phyloP scores from a whole-genome alignment of 2,888 invertebrate genomes.

The Spisula subtruncata region DNA sequence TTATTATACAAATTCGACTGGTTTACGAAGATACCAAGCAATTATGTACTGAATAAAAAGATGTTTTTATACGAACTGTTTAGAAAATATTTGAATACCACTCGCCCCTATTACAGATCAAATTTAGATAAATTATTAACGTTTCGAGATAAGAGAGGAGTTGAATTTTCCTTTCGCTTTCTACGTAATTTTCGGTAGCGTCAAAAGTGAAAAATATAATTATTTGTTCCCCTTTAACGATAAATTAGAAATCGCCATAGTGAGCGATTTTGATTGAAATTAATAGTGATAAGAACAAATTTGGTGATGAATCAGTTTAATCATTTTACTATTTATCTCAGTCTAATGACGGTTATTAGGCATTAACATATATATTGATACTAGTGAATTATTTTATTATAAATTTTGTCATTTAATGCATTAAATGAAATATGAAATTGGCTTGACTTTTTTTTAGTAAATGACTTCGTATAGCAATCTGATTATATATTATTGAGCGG shows the following conservation, averaged over 20 bases:
- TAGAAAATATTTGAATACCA: not conserved
- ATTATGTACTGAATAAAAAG: slow-evolving; percentile 45
- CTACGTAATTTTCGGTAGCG: not conserved
- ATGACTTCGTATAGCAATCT: not conserved
- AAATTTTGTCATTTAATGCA: slow-evolving; percentile 2
- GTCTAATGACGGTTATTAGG: not conserved
- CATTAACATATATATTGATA: slow-evolving; percentile 26
- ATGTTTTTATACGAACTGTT: slow-evolving; percentile 40
- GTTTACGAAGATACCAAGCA: slow-evolving; percentile 52
- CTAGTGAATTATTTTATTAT: not conserved
- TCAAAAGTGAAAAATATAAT: not conserved
- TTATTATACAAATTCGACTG: slow-evolving; percentile 65
- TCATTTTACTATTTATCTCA: not conserved
- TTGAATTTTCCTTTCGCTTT: slow-evolving; percentile 13
- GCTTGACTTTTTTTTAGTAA: not conserved
- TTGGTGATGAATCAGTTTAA: not conserved
- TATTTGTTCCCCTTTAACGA: slow-evolving; percentile 2
- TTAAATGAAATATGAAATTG: slow-evolving; percentile 18
- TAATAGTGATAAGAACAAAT: slow-evolving; percentile 8
- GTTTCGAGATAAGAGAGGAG: not conserved
- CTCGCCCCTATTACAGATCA: not conserved
- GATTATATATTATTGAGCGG: no score
- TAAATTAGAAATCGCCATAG: slow-evolving; percentile 12
- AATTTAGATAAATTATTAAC: not conserved
- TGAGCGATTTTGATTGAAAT: not conserved